Base-by-base conservation (phyloP, 2,797 vertebrate species). In the Ficedula albicollis region DNA sequence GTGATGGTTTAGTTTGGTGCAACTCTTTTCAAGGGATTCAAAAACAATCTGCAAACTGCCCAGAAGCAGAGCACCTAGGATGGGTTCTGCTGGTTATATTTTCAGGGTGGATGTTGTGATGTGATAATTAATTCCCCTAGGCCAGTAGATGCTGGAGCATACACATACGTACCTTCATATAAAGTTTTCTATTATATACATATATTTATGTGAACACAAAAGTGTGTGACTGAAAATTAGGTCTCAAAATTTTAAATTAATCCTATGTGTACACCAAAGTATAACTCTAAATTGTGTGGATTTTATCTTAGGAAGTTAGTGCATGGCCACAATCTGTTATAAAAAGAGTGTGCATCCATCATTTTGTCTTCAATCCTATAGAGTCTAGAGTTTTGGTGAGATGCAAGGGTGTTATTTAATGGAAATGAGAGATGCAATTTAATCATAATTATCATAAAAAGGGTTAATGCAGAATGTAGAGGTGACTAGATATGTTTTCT, bases 401-500 rank as follows among this genome's bases (percentile, higher is more conserved):
- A 59, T 48, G 52, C 3, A 84, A 84, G 15, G 84, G 49, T 83
- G 39, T 39, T 62, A 83, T 38, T 92, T 87, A 73, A 75, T 78
- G 77, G 66, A 95, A 91, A 90, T 23, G 32, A 84, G 60, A 95
- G 29, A 52, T 67, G 67, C n/a, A 25, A 77, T 96, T 78, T 63
- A 81, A 55, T 93, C 38, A 13, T 32, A 93, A 94, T 91, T 87
- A 91, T 54, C 30, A 88, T 89, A 48, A 87, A 92, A 88, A 95
- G 83, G 63, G 89, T 89, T 96, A 97, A 96, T 84, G 63, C 21
- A 39, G 83, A 95, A 88, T 69, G 32, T 87, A 94, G 72, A 80
- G 80, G 41, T 82, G 77, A 74, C 44, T 80, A 43, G 85, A 62
- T 74, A 82, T 17, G 39, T 84, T 96, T 95, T 90, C 87, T 30